A percentile compares a stretch with the other conserved stretches of the same genome.
Conservation (phyloP, 2,888 invertebrate species). For the Orgyia antiqua region DNA sequence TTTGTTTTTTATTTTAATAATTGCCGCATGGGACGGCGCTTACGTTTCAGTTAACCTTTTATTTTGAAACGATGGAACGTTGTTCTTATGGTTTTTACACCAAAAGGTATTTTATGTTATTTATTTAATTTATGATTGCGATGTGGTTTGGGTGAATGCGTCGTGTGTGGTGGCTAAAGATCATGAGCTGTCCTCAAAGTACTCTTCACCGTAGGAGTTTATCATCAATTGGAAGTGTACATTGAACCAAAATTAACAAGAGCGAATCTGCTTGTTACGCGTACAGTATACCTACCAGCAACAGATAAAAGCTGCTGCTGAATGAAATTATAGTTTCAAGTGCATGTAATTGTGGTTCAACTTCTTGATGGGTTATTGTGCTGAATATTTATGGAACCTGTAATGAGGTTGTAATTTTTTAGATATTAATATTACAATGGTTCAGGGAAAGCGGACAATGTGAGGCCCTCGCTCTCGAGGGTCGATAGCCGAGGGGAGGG, state of each 20-base stretch:
- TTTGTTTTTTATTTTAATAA: conserved; percentile 71
- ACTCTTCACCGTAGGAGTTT: no score
- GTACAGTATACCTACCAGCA: neutral
- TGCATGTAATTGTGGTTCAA: no score
- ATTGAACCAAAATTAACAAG: no score
- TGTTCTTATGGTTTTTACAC: conserved; percentile 89
- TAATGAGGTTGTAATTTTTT: no score
- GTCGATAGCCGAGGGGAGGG: conserved; percentile 69
- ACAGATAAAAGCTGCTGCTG: no score
- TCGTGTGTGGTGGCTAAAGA: conserved; percentile 62
- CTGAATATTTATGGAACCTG: no score
- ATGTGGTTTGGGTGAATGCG: conserved; percentile 60
- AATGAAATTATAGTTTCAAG: no score
- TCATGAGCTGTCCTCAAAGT: conserved; percentile 27
- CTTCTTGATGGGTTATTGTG: no score
- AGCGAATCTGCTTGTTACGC: conserved; percentile 9
- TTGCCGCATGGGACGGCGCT: conserved; percentile 75
- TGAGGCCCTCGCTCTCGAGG: conserved; percentile 64
- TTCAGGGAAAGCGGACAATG: conserved; percentile 64
- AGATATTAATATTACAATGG: conserved; percentile 70
- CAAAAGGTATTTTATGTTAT: conserved; percentile 85
- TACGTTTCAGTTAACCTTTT: conserved; percentile 76
- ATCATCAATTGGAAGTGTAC: no score
- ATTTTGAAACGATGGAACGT: conserved; percentile 86
- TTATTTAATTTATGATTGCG: conserved; percentile 71